phyloP scores from a whole-genome alignment of 2,113 vertebrate species.

The Malurus elegans region DNA sequence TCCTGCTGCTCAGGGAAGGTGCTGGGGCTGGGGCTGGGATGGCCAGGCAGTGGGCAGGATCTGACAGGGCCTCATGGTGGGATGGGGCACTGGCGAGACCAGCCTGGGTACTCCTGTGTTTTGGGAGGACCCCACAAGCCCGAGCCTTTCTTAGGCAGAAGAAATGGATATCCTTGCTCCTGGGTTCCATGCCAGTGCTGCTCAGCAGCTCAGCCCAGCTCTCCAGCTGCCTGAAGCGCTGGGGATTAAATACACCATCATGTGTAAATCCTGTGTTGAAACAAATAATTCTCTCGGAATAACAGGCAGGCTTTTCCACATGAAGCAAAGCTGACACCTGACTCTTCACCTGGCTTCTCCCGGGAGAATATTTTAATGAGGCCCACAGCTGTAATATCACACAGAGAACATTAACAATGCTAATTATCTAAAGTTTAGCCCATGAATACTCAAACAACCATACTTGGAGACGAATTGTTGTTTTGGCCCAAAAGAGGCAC shows the following conservation, averaged over 20 bases:
- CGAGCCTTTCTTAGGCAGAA: neutral
- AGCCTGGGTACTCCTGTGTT: neutral
- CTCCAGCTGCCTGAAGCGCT: neutral
- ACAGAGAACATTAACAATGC: conserved; percentile 75
- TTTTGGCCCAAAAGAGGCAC: conserved; percentile 21
- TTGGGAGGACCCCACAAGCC: neutral
- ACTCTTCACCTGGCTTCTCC: conserved; percentile 59
- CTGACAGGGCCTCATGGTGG: neutral
- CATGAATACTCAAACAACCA: conserved; percentile 56
- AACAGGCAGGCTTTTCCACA: conserved; percentile 24
- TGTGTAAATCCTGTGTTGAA: conserved; percentile 25
- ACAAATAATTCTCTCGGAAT: neutral
- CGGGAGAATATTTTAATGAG: conserved; percentile 75
- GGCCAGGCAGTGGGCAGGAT: neutral
- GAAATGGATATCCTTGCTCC: neutral
- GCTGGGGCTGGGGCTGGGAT: neutral
- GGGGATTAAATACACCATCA: neutral
- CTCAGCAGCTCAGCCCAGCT: neutral
- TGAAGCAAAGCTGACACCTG: conserved; percentile 63
- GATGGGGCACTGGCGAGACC: neutral
- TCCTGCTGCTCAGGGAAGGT: neutral
- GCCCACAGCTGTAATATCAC: conserved; percentile 73
- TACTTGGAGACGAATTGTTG: conserved; percentile 49
- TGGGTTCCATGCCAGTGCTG: neutral
- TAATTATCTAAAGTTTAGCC: conserved; percentile 76